Percentiles rank a stretch among this genome's conserved stretches.
Evolutionary conservation across 2,797 vertebrate genomes (phyloP).

Genomic region (Macroramphosus scolopax): DNA sequence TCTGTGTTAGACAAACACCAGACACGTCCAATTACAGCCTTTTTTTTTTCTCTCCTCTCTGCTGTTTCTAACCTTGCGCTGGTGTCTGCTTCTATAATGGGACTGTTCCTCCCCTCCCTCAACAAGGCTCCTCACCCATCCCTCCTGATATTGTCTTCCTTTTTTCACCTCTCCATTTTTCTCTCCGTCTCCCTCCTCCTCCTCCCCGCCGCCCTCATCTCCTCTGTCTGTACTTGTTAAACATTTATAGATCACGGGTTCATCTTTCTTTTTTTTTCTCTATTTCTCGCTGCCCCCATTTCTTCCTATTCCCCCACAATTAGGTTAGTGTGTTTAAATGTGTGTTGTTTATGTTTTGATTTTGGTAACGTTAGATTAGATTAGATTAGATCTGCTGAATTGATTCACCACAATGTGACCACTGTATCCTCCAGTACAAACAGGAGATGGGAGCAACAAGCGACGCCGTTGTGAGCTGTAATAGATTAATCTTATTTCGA

Average conservation of each 20-base stretch:
- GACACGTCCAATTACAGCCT: constrained; percentile 73
- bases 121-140: constrained; percentile 40
- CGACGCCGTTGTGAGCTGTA: too few species aligned
- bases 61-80: constrained; percentile 59
- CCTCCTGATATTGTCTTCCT: constrained; percentile 43
- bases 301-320: constrained; percentile 27
- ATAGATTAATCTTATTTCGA: too few species aligned
- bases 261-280: constrained; percentile 49
- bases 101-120: constrained; percentile 30
- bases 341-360: constrained; percentile 18
- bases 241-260: constrained; percentile 66
- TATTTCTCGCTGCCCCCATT: constrained; percentile 36
- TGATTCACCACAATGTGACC: too few species aligned
- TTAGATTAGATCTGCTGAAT: too few species aligned
- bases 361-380: too few species aligned
- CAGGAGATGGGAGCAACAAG: too few species aligned
- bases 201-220: constrained; percentile 35
- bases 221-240: constrained; percentile 59
- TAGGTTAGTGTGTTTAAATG: constrained; percentile 31
- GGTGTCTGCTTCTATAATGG: constrained; percentile 64
- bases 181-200: constrained; percentile 25
- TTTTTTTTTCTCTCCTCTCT: constrained; percentile 51
- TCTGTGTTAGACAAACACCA: constrained; percentile 77
- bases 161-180: constrained; percentile 54
- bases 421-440: too few species aligned